Conservation (phyloP, 92 coral and sea anemone species). For the Desmophyllum pertusum region DNA sequence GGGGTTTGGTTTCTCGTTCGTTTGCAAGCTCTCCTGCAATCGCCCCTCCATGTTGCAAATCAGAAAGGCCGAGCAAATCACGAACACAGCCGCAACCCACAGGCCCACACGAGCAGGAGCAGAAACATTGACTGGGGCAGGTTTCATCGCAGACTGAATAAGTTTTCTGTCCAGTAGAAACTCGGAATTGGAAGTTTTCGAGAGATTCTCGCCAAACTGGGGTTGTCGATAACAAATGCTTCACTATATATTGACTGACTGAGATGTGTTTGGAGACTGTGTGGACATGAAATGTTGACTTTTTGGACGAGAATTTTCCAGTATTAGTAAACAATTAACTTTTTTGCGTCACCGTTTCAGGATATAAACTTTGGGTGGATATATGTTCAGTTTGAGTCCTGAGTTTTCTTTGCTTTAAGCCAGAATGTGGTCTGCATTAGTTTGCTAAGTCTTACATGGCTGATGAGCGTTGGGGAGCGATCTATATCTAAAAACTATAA, state of each 20-base stretch:
- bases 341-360: neutral
- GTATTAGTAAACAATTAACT: neutral
- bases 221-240: neutral
- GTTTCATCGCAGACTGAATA: neutral
- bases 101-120: conserved; percentile 4
- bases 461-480: too few species aligned
- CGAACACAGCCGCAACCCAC: conserved; percentile 2
- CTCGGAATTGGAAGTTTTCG: neutral
- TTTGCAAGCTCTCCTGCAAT: neutral
- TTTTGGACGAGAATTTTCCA: conserved; percentile 15
- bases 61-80: conserved; percentile 12
- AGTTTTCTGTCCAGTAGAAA: conserved; percentile 12
- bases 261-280: too few species aligned
- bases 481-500: neutral
- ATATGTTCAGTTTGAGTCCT: too few species aligned
- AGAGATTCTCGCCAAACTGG: neutral
- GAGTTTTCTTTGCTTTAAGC: too few species aligned
- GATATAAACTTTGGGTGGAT: conserved; percentile 7
- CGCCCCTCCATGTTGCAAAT: conserved; percentile 6
- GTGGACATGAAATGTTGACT: neutral
- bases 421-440: too few species aligned
- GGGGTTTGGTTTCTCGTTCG: neutral
- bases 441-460: too few species aligned
- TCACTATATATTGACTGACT: neutral
- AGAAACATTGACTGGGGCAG: neutral